A percentile compares a stretch with the other conserved stretches of the same genome.
phyloP scores from a whole-genome alignment of 1,140 invertebrate species.

The Cotesia vestalis region DNA sequence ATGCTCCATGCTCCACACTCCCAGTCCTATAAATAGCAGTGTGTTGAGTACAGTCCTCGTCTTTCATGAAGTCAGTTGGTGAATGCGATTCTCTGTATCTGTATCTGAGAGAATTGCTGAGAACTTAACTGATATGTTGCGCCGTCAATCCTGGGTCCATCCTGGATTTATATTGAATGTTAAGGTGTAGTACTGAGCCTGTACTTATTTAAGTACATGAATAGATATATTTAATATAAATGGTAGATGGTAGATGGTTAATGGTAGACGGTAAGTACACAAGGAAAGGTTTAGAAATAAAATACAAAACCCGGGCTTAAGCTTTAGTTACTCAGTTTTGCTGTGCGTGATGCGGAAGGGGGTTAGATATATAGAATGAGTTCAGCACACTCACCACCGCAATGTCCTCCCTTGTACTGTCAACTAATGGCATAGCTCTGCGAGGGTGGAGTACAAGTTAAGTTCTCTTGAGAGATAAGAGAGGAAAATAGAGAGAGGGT shows the following conservation, averaged over 20 bases:
- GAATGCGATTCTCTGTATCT: not conserved
- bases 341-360: not conserved
- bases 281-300: no score
- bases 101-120: slow-evolving; percentile 6
- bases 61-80: not conserved
- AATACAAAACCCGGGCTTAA: not conserved
- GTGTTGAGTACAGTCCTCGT: no score
- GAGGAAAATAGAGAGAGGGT: slow-evolving; percentile 22
- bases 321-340: slow-evolving; percentile 9
- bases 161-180: no score
- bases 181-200: no score
- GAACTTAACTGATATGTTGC: not conserved
- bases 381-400: not conserved
- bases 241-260: no score
- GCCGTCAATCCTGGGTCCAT: not conserved
- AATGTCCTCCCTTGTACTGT: not conserved
- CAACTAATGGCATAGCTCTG: slow-evolving; percentile 2
- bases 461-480: slow-evolving; percentile 1
- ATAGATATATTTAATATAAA: no score
- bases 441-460: slow-evolving; percentile 10
- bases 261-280: no score
- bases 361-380: no score
- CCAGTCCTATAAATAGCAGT: not conserved
- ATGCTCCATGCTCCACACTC: no score
- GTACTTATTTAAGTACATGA: no score